Conservation (phyloP, 2,113 vertebrate species). For the Mesembrinibis cayennensis region DNA sequence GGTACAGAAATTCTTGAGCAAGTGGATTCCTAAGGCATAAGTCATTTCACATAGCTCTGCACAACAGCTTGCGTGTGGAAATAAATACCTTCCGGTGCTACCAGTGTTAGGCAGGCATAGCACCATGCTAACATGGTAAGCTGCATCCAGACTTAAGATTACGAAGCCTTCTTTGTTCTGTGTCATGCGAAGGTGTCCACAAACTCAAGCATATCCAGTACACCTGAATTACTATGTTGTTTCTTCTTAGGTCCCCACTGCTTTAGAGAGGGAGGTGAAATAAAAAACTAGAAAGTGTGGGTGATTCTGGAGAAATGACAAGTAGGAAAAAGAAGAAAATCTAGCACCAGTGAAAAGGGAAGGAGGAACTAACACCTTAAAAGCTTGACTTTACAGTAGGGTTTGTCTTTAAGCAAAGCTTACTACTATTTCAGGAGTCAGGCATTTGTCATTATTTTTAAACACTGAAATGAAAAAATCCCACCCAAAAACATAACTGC, state of each 20-base stretch:
- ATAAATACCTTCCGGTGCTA: neutral
- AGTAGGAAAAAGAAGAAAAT: neutral
- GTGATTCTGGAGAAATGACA: neutral
- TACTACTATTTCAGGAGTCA: neutral
- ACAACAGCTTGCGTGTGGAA: neutral
- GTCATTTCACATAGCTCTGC: neutral
- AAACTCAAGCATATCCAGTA: neutral
- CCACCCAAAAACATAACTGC: neutral
- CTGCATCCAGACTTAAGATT: neutral
- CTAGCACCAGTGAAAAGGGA: neutral
- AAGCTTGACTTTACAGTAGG: rapidly evolving
- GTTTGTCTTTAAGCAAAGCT: neutral
- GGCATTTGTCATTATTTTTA: neutral
- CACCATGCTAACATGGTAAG: neutral
- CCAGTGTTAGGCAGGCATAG: neutral
- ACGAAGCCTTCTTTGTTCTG: neutral
- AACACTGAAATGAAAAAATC: neutral
- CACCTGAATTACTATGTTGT: neutral
- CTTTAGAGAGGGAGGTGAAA: neutral
- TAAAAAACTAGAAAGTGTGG: neutral
- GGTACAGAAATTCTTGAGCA: neutral
- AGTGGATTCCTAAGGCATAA: neutral
- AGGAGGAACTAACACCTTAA: neutral
- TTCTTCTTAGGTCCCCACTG: neutral
- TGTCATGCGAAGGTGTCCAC: neutral